Conservation (phyloP, 2,113 vertebrate genomes). For the Sander vitreus region DNA sequence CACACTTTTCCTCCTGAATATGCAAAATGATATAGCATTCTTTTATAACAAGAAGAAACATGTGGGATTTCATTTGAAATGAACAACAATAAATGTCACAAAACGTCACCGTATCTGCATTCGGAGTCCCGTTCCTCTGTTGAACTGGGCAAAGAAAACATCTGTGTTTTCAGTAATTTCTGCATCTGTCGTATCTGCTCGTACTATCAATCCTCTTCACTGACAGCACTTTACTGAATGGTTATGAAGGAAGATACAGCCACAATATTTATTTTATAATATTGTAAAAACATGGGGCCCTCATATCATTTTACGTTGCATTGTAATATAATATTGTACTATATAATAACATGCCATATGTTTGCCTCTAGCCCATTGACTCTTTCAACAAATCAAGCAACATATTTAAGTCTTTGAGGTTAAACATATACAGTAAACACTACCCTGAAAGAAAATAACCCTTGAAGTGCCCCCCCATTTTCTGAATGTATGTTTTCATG, state of each 20-base stretch:
- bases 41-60: slow-evolving; percentile 36
- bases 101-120: slow-evolving; percentile 3
- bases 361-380: background rate
- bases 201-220: slow-evolving; percentile 11
- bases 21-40: background rate
- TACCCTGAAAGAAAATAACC: background rate
- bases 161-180: slow-evolving; percentile 48
- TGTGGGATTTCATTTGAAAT: slow-evolving; percentile 29
- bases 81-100: slow-evolving; percentile 45
- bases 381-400: background rate
- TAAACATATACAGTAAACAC: background rate
- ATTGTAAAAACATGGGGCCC: background rate
- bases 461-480: background rate
- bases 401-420: background rate
- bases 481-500: background rate
- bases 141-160: slow-evolving; percentile 42
- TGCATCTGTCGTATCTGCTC: slow-evolving; percentile 23
- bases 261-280: background rate
- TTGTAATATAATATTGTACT: background rate
- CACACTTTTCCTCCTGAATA: background rate
- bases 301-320: background rate
- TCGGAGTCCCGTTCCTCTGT: slow-evolving; percentile 21
- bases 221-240: background rate
- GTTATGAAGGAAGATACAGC: background rate
- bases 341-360: background rate